phyloP scores from a whole-genome alignment of 2,888 invertebrate species.

The Melanostoma scalare region DNA sequence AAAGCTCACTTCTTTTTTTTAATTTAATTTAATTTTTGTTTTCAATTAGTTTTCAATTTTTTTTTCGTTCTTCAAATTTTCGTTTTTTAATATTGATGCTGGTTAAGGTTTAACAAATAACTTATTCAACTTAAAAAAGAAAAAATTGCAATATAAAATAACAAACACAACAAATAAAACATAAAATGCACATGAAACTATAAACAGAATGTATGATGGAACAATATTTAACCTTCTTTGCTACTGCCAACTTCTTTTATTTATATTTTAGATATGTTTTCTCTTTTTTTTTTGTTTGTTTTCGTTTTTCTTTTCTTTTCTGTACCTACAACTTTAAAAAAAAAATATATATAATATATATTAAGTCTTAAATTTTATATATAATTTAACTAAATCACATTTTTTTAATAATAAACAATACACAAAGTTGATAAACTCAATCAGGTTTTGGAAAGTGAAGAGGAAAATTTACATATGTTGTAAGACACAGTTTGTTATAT shows the following conservation, averaged over 20 bases:
- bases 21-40: slow-evolving; percentile 21
- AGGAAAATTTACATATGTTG: slow-evolving; percentile 3
- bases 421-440: slow-evolving; percentile 63
- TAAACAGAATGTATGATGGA: slow-evolving; percentile 68
- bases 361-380: slow-evolving; percentile 69
- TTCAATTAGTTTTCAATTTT: slow-evolving; percentile 15
- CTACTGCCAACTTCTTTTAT: slow-evolving; percentile 44
- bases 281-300: slow-evolving; percentile 1
- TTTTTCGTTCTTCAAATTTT: background rate
- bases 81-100: slow-evolving; percentile 20
- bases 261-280: background rate
- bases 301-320: slow-evolving; percentile 32
- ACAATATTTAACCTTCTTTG: slow-evolving; percentile 49
- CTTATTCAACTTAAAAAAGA: slow-evolving; percentile 42
- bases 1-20: slow-evolving; percentile 3
- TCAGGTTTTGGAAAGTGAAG: slow-evolving; percentile 60
- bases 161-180: slow-evolving; percentile 48
- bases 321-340: slow-evolving; percentile 34
- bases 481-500: slow-evolving; percentile 10
- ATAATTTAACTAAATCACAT: slow-evolving; percentile 73
- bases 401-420: slow-evolving; percentile 70
- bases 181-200: slow-evolving; percentile 66
- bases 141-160: slow-evolving; percentile 47
- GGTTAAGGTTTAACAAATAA: slow-evolving; percentile 48
- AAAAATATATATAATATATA: slow-evolving; percentile 48